Percentiles rank a stretch among this genome's conserved stretches.
Evolutionary conservation across 30 jellyfish, hydroid and myxozoan genomes (phyloP).

Genomic region (Aurelia coerulea): DNA sequence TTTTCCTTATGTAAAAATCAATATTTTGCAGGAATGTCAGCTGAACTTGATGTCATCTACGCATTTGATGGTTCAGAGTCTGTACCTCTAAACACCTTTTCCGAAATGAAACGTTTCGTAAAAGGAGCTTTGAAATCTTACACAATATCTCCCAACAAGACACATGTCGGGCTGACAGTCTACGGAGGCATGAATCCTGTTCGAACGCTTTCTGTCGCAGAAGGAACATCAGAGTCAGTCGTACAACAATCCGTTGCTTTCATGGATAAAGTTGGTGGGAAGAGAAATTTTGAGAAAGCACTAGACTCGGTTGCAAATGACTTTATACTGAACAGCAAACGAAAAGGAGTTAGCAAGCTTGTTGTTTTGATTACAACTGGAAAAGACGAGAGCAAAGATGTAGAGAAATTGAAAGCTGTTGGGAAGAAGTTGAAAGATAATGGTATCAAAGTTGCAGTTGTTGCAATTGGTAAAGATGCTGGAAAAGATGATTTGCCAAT

Average conservation of each 20-base stretch:
- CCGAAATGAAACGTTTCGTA: no score
- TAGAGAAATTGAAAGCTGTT: background rate
- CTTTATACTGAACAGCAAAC: background rate
- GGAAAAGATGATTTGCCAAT: constrained; percentile 7
- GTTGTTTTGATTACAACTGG: constrained; percentile 59
- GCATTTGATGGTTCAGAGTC: no score
- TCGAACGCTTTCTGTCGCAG: background rate
- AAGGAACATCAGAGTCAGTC: background rate
- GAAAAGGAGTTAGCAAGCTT: constrained; percentile 51
- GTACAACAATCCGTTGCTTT: background rate
- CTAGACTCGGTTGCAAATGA: background rate
- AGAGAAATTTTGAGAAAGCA: background rate
- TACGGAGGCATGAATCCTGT: background rate
- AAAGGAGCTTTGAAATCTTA: no score
- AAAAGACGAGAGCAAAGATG: constrained; percentile 30
- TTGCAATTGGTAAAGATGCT: constrained; percentile 30
- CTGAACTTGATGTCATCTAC: no score
- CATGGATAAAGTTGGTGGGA: background rate
- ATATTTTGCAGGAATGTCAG: no score
- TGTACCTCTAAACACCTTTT: no score
- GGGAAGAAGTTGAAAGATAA: constrained; percentile 14
- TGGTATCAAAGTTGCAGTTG: constrained; percentile 13
- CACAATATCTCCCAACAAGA: no score
- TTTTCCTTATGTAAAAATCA: no score
- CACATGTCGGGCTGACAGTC: no score